phyloP scores from a whole-genome alignment of 2,888 invertebrate genomes.

The Andrena bicolor region DNA sequence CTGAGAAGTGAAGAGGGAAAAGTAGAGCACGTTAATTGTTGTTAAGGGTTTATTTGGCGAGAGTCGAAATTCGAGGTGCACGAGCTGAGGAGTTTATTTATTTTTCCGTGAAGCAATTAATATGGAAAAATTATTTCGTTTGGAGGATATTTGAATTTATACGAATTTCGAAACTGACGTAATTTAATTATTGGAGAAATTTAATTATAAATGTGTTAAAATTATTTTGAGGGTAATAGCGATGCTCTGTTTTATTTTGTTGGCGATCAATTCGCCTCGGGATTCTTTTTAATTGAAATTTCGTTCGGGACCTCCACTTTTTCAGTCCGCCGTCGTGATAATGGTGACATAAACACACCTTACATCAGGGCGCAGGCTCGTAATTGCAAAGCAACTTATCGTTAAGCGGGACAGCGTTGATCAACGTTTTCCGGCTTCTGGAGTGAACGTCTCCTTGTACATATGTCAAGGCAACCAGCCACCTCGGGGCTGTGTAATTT shows the following conservation, averaged over 20 bases:
- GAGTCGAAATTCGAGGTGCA: too few relatives aligned
- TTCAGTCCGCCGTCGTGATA: neutral
- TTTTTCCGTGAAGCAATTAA: too few relatives aligned
- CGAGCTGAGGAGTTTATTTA: too few relatives aligned
- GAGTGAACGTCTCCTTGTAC: conserved; percentile 44
- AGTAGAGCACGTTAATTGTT: too few relatives aligned
- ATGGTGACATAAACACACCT: conserved; percentile 28
- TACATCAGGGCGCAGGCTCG: conserved; percentile 24
- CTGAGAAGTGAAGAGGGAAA: too few relatives aligned
- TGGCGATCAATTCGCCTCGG: neutral
- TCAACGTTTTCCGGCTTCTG: conserved; percentile 69
- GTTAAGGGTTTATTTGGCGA: too few relatives aligned
- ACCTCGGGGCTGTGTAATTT: conserved; percentile 35
- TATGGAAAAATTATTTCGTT: too few relatives aligned
- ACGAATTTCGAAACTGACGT: too few relatives aligned
- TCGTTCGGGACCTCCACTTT: neutral
- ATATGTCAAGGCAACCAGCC: conserved; percentile 64
- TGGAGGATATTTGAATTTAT: too few relatives aligned
- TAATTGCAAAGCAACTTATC: conserved; percentile 45
- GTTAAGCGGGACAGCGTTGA: conserved; percentile 41
- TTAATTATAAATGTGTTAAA: too few relatives aligned
- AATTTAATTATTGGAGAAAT: too few relatives aligned
- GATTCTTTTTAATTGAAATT: neutral
- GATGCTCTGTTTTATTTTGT: neutral
- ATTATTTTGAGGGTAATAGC: neutral